Base-by-base conservation (phyloP, 1,140 invertebrate genomes). In the Tetramorium alpestre region DNA sequence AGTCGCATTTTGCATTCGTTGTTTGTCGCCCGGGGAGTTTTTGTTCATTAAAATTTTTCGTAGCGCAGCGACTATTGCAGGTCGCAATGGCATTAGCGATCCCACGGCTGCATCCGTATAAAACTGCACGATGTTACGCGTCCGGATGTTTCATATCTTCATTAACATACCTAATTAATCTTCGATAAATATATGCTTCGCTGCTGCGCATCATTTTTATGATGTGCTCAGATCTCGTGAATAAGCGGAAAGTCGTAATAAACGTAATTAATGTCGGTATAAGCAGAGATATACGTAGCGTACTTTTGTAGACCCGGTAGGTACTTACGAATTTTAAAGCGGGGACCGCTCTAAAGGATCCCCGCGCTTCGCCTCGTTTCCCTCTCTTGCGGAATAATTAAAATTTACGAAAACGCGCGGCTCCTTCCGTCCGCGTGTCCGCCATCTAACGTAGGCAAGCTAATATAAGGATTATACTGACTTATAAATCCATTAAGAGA, bases 111-210 rank as follows among this genome's bases (percentile, higher is more conserved):
- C 54, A 49, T 25, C 69, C 28, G 28, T 60, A 84, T 62, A 62
- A 84, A 84, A 84, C 38, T 75, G 51, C 54, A 60, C n/a, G 41
- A 44, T 25, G 80, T 73, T 16, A 28, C 54, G 38, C 51, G 22
- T 33, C 25, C 67, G 38, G 67, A 47, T 58, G 54, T 44, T 72
- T 82, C 67, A 41, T 49, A 84, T 73, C 69, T 75, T 33, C 75
- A 64, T 82, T 70, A 81, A 85, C 85, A 78, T 80, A 90, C 54
- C 44, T 85, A 90, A 90, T 90, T 87, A 89, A 90, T 90, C 72
- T 90, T 75, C 54, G 85, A 58, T 81, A 87, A 80, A 69, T 75
- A 89, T 69, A 58, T 44, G 62, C n/a, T 47, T 41, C 38, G 16
- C 8, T n/a, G 62, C 41, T 76, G 22, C 54, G 67, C 67, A 22